These are phyloP conservation scores for Amphiura filiformis DNA, from an alignment of 35 echinoderm and acorn worm genomes.

Conservation along the genomic window DNA sequence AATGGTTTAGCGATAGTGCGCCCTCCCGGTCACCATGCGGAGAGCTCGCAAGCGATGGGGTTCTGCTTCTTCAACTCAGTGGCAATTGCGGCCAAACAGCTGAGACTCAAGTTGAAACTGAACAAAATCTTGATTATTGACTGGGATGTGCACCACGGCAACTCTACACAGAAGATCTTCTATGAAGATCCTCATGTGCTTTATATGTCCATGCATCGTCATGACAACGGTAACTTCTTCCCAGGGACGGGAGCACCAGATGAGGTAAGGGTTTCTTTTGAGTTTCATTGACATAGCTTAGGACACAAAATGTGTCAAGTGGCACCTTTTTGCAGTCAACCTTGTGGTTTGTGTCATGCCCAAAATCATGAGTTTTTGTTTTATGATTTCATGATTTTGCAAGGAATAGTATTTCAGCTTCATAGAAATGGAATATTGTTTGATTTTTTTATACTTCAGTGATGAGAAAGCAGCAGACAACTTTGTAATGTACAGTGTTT, in stretches of 20 bases:
- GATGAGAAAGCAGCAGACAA: too few species aligned
- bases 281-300: neutral
- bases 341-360: too few species aligned
- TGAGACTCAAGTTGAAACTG: conserved; percentile 87
- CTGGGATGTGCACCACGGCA: conserved; percentile 99
- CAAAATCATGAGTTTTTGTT: too few species aligned
- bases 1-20: conserved; percentile 94
- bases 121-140: conserved; percentile 99
- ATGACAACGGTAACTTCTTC: conserved; percentile 99
- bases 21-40: conserved; percentile 97
- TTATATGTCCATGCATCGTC: conserved; percentile 97
- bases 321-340: too few species aligned
- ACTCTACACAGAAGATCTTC: conserved; percentile 99
- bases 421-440: too few species aligned
- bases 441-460: too few species aligned
- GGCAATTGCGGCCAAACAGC: conserved; percentile 97
- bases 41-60: conserved; percentile 96
- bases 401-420: too few species aligned
- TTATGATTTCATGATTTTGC: neutral
- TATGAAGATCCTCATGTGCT: conserved; percentile 98
- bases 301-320: too few species aligned
- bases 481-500: too few species aligned
- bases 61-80: conserved; percentile 99
- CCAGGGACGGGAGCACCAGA: conserved; percentile 95
- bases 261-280: conserved; percentile 55